These are phyloP conservation scores for Platalea minor DNA, from an alignment of 2,797 vertebrate species.

Conservation along the genomic window DNA sequence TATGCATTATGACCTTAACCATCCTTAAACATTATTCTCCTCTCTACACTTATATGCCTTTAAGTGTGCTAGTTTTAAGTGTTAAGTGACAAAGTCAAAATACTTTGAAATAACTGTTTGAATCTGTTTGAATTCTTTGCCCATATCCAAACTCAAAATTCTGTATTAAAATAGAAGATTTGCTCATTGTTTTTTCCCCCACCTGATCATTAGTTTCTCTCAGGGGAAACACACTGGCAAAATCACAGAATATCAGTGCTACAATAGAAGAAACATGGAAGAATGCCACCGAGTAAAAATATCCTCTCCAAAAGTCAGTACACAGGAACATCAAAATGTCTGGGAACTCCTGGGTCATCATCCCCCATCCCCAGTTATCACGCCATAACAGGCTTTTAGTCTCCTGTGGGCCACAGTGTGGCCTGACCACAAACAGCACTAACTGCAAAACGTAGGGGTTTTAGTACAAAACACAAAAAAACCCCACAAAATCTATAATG, in stretches of 20 bases:
- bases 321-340: not conserved
- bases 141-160: not conserved
- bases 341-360: not conserved
- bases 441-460: not conserved
- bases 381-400: not conserved
- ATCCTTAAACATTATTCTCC: not conserved
- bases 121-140: not conserved
- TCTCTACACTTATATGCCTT: not conserved
- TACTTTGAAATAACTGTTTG: not conserved
- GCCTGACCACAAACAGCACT: not conserved
- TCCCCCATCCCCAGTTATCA: not conserved
- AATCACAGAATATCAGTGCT: not conserved
- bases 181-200: not conserved
- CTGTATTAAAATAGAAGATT: not conserved
- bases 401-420: not conserved
- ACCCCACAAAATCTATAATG: not conserved
- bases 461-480: not conserved
- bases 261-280: conserved; percentile 36
- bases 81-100: not conserved
- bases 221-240: not conserved
- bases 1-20: conserved; percentile 9
- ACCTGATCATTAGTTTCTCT: conserved; percentile 18
- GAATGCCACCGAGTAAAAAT: conserved; percentile 24
- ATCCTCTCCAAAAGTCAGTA: not conserved
- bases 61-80: not conserved